These are phyloP conservation scores for Microtus pennsylvanicus DNA, from an alignment of 2,113 vertebrate species.

Conservation along the genomic window DNA sequence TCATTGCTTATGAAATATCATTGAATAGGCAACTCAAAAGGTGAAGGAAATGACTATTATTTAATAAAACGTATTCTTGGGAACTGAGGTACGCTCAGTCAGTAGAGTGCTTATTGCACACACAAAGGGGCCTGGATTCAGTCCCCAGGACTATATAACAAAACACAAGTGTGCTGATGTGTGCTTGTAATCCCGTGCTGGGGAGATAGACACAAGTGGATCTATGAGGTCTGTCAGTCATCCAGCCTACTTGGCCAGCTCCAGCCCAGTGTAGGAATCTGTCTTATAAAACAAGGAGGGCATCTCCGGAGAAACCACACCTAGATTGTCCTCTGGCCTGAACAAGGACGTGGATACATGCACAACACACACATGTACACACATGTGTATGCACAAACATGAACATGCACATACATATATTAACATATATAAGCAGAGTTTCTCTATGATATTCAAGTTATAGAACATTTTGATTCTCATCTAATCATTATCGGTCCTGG, in stretches of 20 bases:
- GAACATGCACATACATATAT: neutral
- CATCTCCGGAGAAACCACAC: too few species aligned
- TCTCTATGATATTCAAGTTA: neutral
- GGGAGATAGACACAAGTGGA: too few species aligned
- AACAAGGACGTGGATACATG: neutral
- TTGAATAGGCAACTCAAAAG: neutral
- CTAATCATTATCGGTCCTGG: neutral
- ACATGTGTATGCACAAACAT: neutral
- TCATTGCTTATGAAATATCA: neutral
- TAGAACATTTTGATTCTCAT: neutral
- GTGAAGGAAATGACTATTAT: neutral
- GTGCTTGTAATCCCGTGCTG: neutral
- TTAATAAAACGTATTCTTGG: conserved; percentile 16
- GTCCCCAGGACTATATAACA: neutral
- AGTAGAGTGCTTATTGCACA: neutral
- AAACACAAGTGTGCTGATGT: too few species aligned
- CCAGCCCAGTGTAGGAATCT: neutral
- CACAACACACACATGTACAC: neutral
- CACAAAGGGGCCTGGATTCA: neutral
- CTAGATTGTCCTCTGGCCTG: neutral
- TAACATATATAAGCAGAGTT: neutral
- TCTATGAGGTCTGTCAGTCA: neutral
- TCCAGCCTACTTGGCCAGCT: neutral
- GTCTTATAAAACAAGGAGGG: neutral
- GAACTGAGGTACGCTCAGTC: neutral